Evolutionary conservation across 2,888 invertebrate species (phyloP), one percentile per base, ranked within the genome.

Genomic region (Eupithecia insigniata): DNA sequence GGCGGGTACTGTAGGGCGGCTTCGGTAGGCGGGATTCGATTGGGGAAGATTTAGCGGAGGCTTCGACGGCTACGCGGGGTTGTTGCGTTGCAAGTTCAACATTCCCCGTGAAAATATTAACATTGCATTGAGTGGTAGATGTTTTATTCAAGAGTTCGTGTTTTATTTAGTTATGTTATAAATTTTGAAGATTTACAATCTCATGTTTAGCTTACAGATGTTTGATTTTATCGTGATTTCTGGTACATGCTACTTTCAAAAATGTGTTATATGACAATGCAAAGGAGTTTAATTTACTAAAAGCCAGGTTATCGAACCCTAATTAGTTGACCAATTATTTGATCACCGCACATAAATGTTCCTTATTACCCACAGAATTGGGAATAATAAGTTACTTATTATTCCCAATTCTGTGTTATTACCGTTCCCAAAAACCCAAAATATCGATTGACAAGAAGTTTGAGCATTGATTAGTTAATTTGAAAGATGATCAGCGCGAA

Each of bases 1-100:
- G 79, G 73, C 79, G 81, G 81, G 77, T 72, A 91, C 91, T 91
- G 90, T 82, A 83, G 87, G 86, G 88, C 86, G 86, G 87, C 84
- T 83, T 73, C 18, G 60, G 30, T 60, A 75, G 77, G 79, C 76
- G 78, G 76, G 80, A 82, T 82, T 80, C 81, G 75, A 75, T 76
- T 76, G 76, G 74, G 70, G 76, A 75, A 76, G 77, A 76, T 76
- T 74, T 71, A 71, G 67, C 51, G 69, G 69, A 75, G 73, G 75
- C 73, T 76, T 76, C 74, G 76, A 73, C 51, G 71, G 70, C 67
- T 64, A 66, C 71, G 74, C 66, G 76, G 75, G 76, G 77, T 77
- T 74, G 76, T 70, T 72, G 77, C 73, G 77, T 76, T 73, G 65
- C 60, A 74, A 78, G 71, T 76, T 77, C 74, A 79, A 79, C 76